phyloP scores from a whole-genome alignment of 2,888 invertebrate genomes.

The Drosophila kuntzei region DNA sequence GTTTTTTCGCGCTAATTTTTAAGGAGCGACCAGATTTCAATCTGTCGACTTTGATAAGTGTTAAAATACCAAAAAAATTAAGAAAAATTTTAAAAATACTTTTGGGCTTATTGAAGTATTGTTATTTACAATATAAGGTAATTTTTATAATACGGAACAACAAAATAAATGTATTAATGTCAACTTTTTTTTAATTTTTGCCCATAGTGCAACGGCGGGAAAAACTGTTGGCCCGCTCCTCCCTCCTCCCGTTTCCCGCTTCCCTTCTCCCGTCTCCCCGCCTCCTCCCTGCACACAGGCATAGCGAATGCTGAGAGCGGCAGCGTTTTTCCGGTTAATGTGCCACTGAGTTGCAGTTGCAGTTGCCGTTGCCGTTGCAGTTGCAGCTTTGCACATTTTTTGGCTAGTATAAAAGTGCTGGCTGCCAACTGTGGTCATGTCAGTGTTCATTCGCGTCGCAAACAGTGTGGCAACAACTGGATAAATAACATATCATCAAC shows the following conservation, averaged over 20 bases:
- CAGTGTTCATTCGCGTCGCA: constrained; percentile 68
- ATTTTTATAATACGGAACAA: too few species aligned
- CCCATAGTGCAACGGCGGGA: too few species aligned
- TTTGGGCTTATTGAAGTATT: too few species aligned
- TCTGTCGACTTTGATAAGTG: too few species aligned
- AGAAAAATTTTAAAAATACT: too few species aligned
- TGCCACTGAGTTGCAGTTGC: constrained; percentile 18
- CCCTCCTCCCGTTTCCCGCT: neutral
- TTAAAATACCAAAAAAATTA: too few species aligned
- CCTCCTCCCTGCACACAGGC: neutral
- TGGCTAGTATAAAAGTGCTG: constrained; percentile 58
- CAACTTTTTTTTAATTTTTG: too few species aligned
- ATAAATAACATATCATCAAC: constrained; percentile 17
- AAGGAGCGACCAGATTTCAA: too few species aligned
- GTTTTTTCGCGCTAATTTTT: too few species aligned
- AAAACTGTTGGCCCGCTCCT: too few species aligned
- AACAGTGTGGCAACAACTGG: constrained; percentile 28
- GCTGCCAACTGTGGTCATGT: constrained; percentile 59
- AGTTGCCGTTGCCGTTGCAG: constrained; percentile 13
- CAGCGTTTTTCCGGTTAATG: constrained; percentile 70
- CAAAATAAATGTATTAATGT: too few species aligned
- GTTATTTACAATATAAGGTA: too few species aligned
- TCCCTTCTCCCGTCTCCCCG: neutral
- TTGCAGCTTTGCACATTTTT: constrained; percentile 17
- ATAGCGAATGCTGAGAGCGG: constrained; percentile 40